phyloP scores from a whole-genome alignment of 2,797 vertebrate species.

The Acomys russatus region DNA sequence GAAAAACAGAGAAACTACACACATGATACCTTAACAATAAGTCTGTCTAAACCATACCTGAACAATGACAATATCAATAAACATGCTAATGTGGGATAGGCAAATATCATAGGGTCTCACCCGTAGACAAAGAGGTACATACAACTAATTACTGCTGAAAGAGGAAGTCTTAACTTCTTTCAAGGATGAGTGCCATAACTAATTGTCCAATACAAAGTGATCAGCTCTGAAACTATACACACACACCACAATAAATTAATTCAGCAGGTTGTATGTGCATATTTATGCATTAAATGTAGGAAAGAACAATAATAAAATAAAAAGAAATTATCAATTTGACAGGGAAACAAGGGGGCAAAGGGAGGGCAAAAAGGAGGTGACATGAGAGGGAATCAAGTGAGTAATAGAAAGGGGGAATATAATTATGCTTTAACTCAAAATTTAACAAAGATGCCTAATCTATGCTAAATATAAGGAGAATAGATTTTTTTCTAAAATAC shows the following conservation, averaged over 20 bases:
- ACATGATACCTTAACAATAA: background rate
- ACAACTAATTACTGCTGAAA: background rate
- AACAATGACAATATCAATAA: background rate
- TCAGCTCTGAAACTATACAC: too few species aligned
- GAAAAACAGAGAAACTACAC: background rate
- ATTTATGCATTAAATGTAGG: background rate
- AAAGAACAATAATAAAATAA: background rate
- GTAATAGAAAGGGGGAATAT: background rate
- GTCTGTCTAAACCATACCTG: background rate
- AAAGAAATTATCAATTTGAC: background rate
- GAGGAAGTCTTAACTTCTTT: background rate
- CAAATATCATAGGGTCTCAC: background rate
- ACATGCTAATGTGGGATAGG: background rate
- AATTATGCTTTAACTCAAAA: background rate
- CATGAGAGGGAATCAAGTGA: background rate
- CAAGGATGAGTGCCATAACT: background rate
- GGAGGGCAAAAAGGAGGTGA: too few species aligned
- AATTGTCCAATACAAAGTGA: background rate
- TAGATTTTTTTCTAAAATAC: slow-evolving; percentile 3
- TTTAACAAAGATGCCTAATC: background rate
- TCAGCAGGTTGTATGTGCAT: background rate
- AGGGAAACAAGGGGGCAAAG: background rate
- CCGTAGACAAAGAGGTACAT: background rate
- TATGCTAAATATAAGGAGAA: slow-evolving; percentile 3
- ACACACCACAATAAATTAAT: background rate